phyloP scores from a whole-genome alignment of 2,888 invertebrate genomes.

The Pachliopta kotzebuea region DNA sequence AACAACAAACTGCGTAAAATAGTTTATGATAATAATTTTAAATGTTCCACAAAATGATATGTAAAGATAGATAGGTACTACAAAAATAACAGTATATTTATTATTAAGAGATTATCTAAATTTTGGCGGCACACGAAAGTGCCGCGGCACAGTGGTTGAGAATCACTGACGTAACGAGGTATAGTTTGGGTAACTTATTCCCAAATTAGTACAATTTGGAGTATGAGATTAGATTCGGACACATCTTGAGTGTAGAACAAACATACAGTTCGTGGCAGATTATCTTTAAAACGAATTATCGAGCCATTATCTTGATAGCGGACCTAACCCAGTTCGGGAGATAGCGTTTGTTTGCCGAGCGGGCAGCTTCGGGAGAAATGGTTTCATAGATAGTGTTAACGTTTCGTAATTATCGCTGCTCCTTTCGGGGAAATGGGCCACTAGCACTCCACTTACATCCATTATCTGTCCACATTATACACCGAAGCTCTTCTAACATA shows the following conservation, averaged over 20 bases:
- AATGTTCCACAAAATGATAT: too few species aligned
- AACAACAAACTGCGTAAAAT: too few species aligned
- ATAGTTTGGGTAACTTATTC: neutral
- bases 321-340: constrained; percentile 55
- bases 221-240: constrained; percentile 34
- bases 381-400: constrained; percentile 20
- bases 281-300: constrained; percentile 60
- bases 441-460: constrained; percentile 1
- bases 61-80: too few species aligned
- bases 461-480: neutral
- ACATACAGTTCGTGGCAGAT: constrained; percentile 45
- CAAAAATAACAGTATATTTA: too few species aligned
- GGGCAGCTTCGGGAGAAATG: constrained; percentile 27
- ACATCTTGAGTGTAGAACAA: constrained; percentile 60
- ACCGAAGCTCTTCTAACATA: neutral
- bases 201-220: constrained; percentile 23
- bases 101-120: too few species aligned
- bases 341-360: constrained; percentile 37
- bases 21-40: too few species aligned
- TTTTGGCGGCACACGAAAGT: too few species aligned
- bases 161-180: neutral
- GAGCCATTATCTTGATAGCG: constrained; percentile 59
- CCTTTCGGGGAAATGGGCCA: constrained; percentile 19
- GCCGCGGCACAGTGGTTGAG: too few species aligned
- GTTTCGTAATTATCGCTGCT: constrained; percentile 13